Evolutionary conservation across 2,888 invertebrate species (phyloP).

Genomic region (Heteropelma amictum): DNA sequence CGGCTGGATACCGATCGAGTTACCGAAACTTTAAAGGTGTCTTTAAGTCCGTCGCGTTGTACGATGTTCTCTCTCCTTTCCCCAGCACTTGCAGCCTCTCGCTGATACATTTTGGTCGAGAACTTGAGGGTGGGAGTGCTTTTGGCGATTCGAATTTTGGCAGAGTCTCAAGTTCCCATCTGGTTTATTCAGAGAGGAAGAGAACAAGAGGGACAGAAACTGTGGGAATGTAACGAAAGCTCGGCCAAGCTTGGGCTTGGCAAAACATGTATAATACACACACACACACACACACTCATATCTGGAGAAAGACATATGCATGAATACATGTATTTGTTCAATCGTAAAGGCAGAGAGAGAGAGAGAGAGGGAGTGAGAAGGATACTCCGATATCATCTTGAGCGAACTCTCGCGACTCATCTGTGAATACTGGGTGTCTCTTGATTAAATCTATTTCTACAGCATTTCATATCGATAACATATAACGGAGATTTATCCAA

Average conservation of each 20-base stretch:
- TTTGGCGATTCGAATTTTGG: conserved; percentile 72
- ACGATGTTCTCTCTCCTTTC: neutral
- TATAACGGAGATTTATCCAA: neutral
- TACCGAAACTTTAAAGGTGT: conserved; percentile 69
- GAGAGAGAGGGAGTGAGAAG: conserved; percentile 42
- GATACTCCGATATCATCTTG: conserved; percentile 72
- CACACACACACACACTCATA: too few species aligned
- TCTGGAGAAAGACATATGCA: too few species aligned
- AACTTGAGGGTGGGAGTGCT: conserved; percentile 40
- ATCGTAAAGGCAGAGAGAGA: too few species aligned
- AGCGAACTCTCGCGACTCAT: conserved; percentile 70
- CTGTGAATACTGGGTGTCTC: conserved; percentile 72
- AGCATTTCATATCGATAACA: conserved; percentile 1
- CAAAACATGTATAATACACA: too few species aligned
- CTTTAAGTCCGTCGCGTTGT: conserved; percentile 67
- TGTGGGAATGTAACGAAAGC: conserved; percentile 53
- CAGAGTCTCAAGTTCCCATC: conserved; percentile 74
- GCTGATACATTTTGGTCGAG: conserved; percentile 39
- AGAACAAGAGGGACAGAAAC: conserved; percentile 46
- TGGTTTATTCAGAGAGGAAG: conserved; percentile 65
- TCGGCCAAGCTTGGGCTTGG: conserved; percentile 39
- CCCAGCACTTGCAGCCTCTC: neutral
- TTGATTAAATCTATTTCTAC: conserved; percentile 57
- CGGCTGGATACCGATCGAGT: conserved; percentile 55
- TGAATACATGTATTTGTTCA: neutral